Conservation (phyloP, 53 echinoderm and acorn worm genomes). For the Temnopleurus reevesii region DNA sequence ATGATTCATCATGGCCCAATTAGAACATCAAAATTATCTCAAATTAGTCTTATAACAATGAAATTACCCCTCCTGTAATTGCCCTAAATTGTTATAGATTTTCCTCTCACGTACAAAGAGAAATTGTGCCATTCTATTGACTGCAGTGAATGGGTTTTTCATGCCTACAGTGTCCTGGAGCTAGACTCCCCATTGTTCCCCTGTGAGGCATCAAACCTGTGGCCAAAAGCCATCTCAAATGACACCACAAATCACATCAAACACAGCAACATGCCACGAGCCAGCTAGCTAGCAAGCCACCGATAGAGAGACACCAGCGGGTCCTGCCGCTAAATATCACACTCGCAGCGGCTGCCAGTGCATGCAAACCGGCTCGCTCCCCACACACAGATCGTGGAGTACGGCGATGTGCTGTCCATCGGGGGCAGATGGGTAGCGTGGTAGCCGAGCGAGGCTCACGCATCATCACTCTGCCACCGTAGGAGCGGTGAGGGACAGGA, state of each 20-base stretch:
- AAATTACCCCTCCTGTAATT: slow-evolving; percentile 40
- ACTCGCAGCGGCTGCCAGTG: background rate
- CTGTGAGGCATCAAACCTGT: background rate
- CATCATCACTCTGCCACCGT: background rate
- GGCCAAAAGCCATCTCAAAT: background rate
- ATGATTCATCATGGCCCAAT: background rate
- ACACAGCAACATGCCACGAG: background rate
- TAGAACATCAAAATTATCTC: slow-evolving; percentile 39
- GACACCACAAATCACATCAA: slow-evolving; percentile 46
- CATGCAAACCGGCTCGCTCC: background rate
- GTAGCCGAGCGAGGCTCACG: background rate
- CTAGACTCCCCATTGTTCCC: background rate
- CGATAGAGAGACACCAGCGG: background rate
- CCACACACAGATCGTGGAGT: background rate
- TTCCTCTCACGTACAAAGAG: background rate
- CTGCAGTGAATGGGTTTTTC: background rate
- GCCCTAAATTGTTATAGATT: slow-evolving; percentile 38
- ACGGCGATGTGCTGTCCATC: background rate
- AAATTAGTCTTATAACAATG: slow-evolving; percentile 49
- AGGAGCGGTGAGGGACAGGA: background rate
- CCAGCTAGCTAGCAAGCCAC: background rate
- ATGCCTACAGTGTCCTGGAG: too few relatives aligned
- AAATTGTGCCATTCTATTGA: background rate
- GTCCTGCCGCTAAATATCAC: background rate
- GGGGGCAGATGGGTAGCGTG: background rate